Evolutionary conservation across 2,888 invertebrate species (phyloP), one percentile per base, ranked within the genome.

Genomic region (Nymphalis c-album): DNA sequence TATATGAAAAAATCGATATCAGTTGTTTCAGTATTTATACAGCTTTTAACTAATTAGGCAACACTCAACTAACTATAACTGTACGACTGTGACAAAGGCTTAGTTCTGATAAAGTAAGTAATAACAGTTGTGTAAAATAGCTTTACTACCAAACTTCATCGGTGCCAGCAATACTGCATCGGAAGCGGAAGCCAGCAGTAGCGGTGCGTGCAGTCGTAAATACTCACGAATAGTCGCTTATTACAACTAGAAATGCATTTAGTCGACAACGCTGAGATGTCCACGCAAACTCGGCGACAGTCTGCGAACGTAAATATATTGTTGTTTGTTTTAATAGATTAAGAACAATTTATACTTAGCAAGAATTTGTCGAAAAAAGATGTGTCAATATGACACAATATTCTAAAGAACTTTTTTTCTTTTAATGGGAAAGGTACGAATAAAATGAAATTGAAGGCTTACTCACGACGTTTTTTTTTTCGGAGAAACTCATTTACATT

Each of bases 121-220:
- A 48, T 48, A 40, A 13, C 40, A 47, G 20, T 20, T 20, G 18
- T 53, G 55, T 31, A 55, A 35, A 55, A 55, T 31, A n/a, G 20
- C 55, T 55, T n/a, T 31, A 31, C 35, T 55, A 8, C 55, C n/a
- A 50, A 45, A 59, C 64, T 59, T 16, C 22, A 59, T 22, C 45
- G 48, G 18, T 51, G 59, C 48, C 48, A 7, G 48, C 55, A 62
- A 45, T 45, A 53, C 40, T 62, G 45, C 53, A 51, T 53, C 35
- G 62, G 53, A 62, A 62, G 22, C 51, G 62, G 62, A 62, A 53
- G 62, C 45, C 40, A 40, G 47, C 60, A 48, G 62, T 50, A 53
- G 62, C 51, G 53, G 16, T 45, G 53, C 53, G 55, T 55, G 18
- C 31, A 55, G 55, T 55, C 55, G 55, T 55, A 55, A 55, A 55